Percentiles rank a stretch among this genome's conserved stretches.
Conservation (phyloP, 1,140 invertebrate genomes). For the Apis dorsata region DNA sequence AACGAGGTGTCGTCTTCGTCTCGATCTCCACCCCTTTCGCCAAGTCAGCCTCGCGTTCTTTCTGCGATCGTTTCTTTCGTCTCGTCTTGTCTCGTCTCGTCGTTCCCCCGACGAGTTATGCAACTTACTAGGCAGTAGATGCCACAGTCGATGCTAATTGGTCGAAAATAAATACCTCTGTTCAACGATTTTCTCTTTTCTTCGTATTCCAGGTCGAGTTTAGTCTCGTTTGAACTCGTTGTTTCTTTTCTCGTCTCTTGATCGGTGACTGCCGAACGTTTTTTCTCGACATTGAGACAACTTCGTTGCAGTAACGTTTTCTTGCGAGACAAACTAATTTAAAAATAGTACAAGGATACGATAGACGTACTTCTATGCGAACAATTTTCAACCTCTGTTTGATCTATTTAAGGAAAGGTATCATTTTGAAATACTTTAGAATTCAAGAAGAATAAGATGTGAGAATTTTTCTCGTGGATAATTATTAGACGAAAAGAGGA, state of each 20-base stretch:
- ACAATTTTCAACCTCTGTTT: too few relatives aligned
- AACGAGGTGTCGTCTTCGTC: conserved; percentile 57
- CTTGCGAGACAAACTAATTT: neutral
- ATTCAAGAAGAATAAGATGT: too few relatives aligned
- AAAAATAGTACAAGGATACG: conserved; percentile 2
- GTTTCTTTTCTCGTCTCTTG: neutral
- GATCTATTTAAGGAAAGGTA: too few relatives aligned
- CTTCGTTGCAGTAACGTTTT: too few relatives aligned
- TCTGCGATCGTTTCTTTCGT: conserved; percentile 14
- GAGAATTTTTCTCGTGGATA: too few relatives aligned
- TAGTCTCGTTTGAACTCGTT: neutral
- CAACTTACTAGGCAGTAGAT: conserved; percentile 65
- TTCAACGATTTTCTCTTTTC: conserved; percentile 50
- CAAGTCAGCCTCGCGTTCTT: neutral
- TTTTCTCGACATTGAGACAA: neutral
- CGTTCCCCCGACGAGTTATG: conserved; percentile 70
- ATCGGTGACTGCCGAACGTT: neutral
- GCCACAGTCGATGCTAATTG: conserved; percentile 75
- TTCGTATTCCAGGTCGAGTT: neutral
- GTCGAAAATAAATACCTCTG: conserved; percentile 75
- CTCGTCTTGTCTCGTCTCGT: conserved; percentile 33
- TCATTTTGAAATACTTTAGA: too few relatives aligned
- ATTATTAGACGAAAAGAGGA: too few relatives aligned
- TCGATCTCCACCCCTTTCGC: neutral
- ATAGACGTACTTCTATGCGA: too few relatives aligned